Percentiles rank a stretch among this genome's conserved stretches.
Conservation (phyloP, 2,888 invertebrate species). For the Altica lythri region DNA sequence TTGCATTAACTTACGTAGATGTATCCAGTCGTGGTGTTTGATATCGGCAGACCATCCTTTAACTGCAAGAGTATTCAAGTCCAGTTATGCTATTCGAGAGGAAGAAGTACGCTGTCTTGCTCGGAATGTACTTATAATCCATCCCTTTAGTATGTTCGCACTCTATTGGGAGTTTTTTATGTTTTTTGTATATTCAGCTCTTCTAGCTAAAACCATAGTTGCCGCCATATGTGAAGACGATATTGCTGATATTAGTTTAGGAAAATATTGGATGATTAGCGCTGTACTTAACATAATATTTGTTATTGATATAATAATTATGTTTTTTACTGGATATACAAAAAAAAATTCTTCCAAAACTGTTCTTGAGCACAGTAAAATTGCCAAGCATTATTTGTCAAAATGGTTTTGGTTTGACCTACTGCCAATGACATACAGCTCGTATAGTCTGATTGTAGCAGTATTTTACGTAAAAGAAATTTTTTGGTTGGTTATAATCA, state of each 20-base stretch:
- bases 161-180: slow-evolving; percentile 7
- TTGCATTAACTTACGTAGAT: slow-evolving; percentile 19
- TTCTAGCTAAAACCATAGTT: too few species aligned
- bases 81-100: slow-evolving; percentile 1
- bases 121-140: slow-evolving; percentile 1
- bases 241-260: neutral
- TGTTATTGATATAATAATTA: neutral
- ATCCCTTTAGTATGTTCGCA: slow-evolving; percentile 15
- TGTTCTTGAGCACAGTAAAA: neutral
- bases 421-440: neutral
- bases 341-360: neutral
- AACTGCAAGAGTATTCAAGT: slow-evolving; percentile 16
- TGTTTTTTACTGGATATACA: slow-evolving; percentile 13
- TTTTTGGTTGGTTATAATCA: too few species aligned
- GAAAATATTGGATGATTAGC: neutral
- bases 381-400: neutral
- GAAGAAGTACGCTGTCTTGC: slow-evolving; percentile 18
- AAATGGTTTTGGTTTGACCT: slow-evolving; percentile 5
- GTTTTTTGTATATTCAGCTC: slow-evolving; percentile 2
- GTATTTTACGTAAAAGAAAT: slow-evolving; percentile 17
- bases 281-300: slow-evolving; percentile 2
- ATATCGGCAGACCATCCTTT: slow-evolving; percentile 15
- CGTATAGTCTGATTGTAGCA: neutral
- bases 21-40: neutral
- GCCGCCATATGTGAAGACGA: slow-evolving; percentile 4